Evolutionary conservation across 1,140 invertebrate genomes (phyloP), one percentile per base, ranked within the genome.

Genomic region (Monochamus saltuarius): DNA sequence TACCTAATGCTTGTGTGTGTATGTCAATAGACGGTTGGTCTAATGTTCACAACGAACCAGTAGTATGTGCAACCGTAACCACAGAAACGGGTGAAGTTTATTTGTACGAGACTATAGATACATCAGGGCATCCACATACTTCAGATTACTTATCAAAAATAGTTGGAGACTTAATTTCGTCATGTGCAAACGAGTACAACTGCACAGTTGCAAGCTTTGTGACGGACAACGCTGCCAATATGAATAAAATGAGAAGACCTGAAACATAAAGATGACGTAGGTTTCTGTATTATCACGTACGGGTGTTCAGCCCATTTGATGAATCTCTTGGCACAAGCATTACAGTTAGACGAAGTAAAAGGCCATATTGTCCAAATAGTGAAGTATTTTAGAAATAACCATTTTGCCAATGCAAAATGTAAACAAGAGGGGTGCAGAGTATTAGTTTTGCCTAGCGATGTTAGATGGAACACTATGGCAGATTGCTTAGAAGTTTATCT

Each of bases 151-250:
- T 52, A n/a, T 35, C 34, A 35, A 38, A n/a, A 35, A n/a, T 52
- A 0, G 17, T 34, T 35, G n/a, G 22, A 36, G 17, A 52, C 0
- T n/a, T 29, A 11, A 52, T 52, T 52, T 11, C 22, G 19, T n/a
- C 22, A 13, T 35, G 22, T 36, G n/a, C n/a, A 22, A 29, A 49
- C n/a, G 19, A n/a, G 7, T 52, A 16, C 17, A 36, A 36, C 3
- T 47, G 45, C 19, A 17, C n/a, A 16, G 50, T 52, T 11, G 9
- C n/a, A 13, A 52, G 50, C n/a, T 34, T 52, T 0, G 16, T 52
- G 19, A 52, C 50, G 10, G 50, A 52, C 29, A 51, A 51, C 16
- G 22, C 50, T 36, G 19, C 50, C 13, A 52, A 52, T 38, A 52
- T 52, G 50, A 13, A 17, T n/a, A 52, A 37, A 52, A 52, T 52